Percentiles rank a stretch among this genome's conserved stretches.
Evolutionary conservation across 2,113 vertebrate species (phyloP).

Genomic region (Asarcornis scutulata): DNA sequence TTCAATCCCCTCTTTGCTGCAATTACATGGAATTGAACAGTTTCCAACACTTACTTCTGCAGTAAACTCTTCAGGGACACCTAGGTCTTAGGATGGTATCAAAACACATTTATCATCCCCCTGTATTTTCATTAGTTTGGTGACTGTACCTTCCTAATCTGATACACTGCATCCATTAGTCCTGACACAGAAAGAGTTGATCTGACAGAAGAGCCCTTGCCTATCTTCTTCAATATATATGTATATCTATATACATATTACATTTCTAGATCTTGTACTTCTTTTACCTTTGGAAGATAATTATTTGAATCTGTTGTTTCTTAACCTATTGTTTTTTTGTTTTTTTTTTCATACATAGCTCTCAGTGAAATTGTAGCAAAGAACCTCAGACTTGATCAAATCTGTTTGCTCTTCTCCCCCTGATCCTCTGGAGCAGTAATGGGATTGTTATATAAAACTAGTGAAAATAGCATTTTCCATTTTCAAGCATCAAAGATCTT

Average conservation of each 20-base stretch:
- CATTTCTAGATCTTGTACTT: neutral
- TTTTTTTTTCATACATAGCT: neutral
- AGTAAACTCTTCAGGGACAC: neutral
- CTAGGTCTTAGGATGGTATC: neutral
- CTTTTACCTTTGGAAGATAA: neutral
- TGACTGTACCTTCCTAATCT: neutral
- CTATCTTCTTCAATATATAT: neutral
- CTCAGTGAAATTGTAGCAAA: neutral
- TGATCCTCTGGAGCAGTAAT: conserved; percentile 8
- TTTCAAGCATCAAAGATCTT: conserved; percentile 44
- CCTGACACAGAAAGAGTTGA: neutral
- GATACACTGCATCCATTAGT: neutral
- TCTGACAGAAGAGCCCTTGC: neutral
- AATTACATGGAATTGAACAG: neutral
- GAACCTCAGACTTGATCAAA: neutral
- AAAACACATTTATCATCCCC: conserved; percentile 31
- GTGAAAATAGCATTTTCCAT: conserved; percentile 53
- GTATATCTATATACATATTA: too few relatives aligned
- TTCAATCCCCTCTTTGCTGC: neutral
- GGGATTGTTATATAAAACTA: neutral
- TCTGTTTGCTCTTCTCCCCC: neutral
- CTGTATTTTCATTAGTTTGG: conserved; percentile 25
- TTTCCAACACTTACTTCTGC: neutral
- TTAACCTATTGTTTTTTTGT: neutral
- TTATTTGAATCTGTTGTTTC: neutral